Conservation (phyloP, 2,797 vertebrate species). For the Telmatherina bonti region DNA sequence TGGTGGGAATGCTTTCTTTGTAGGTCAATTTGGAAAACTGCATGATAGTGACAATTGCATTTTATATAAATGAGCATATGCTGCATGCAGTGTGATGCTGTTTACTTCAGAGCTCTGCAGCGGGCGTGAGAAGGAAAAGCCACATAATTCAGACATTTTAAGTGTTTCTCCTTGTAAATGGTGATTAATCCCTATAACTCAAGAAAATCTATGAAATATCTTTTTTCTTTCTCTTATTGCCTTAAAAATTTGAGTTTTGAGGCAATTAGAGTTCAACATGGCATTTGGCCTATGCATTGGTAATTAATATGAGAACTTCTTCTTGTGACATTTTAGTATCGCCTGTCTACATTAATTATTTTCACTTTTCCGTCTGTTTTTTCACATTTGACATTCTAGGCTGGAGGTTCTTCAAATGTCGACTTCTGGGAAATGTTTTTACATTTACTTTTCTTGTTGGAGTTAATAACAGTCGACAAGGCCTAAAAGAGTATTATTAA, state of each 20-base stretch:
- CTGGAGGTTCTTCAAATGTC: slow-evolving; percentile 22
- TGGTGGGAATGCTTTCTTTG: slow-evolving; percentile 60
- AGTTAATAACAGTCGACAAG: slow-evolving; percentile 20
- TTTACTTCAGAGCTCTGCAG: slow-evolving; percentile 49
- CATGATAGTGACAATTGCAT: slow-evolving; percentile 64
- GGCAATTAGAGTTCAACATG: slow-evolving; percentile 38
- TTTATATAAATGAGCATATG: slow-evolving; percentile 59
- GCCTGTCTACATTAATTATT: slow-evolving; percentile 64
- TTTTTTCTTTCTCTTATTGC: slow-evolving; percentile 56
- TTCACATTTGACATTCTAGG: slow-evolving; percentile 50
- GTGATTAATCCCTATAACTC: slow-evolving; percentile 64
- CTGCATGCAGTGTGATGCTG: slow-evolving; percentile 38
- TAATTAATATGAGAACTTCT: slow-evolving; percentile 47
- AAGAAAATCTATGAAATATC: slow-evolving; percentile 45
- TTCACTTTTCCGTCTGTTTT: slow-evolving; percentile 33
- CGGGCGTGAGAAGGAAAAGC: slow-evolving; percentile 60
- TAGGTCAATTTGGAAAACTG: slow-evolving; percentile 58
- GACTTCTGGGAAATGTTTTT: slow-evolving; percentile 23
- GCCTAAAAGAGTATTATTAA: background rate
- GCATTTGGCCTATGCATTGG: slow-evolving; percentile 50
- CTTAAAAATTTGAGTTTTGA: slow-evolving; percentile 51
- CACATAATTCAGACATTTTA: slow-evolving; percentile 55
- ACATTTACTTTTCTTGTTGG: slow-evolving; percentile 33
- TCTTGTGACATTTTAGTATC: slow-evolving; percentile 66
- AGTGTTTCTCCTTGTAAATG: slow-evolving; percentile 56